Conservation (phyloP, 2,797 vertebrate genomes). For the Neosilurus mollespiculum region DNA sequence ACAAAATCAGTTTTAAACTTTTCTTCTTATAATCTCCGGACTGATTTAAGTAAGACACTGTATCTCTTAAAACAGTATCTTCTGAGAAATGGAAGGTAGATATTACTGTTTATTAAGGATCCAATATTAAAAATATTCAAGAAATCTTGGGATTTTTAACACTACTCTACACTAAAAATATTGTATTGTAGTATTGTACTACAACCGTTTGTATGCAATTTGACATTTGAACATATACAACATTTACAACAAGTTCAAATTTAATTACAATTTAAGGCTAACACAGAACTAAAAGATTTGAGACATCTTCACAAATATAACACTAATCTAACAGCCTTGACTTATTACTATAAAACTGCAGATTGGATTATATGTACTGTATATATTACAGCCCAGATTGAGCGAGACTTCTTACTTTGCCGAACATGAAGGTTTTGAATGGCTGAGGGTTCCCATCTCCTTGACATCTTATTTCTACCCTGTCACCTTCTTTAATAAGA, state of each 20-base stretch:
- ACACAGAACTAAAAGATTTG: not conserved
- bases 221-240: not conserved
- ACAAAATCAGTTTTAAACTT: not conserved
- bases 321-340: not conserved
- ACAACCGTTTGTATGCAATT: not conserved
- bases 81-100: not conserved
- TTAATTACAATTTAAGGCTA: not conserved
- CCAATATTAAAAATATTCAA: not conserved
- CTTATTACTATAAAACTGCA: not conserved
- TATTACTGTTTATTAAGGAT: not conserved
- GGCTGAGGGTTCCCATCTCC: constrained; percentile 76
- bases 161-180: too few relatives aligned
- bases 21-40: not conserved
- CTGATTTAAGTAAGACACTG: not conserved
- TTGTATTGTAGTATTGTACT: not conserved
- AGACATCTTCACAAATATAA: not conserved
- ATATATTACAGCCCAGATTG: not conserved
- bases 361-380: too few relatives aligned
- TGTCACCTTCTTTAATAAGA: constrained; percentile 85
- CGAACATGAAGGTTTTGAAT: constrained; percentile 55
- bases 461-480: constrained; percentile 77
- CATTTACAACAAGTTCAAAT: not conserved
- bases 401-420: constrained; percentile 55
- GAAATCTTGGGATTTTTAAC: not conserved
- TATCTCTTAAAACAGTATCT: not conserved